Evolutionary conservation across 1,140 invertebrate genomes (phyloP), one percentile per base, ranked within the genome.

Genomic region (Drosophila kanapiae): DNA sequence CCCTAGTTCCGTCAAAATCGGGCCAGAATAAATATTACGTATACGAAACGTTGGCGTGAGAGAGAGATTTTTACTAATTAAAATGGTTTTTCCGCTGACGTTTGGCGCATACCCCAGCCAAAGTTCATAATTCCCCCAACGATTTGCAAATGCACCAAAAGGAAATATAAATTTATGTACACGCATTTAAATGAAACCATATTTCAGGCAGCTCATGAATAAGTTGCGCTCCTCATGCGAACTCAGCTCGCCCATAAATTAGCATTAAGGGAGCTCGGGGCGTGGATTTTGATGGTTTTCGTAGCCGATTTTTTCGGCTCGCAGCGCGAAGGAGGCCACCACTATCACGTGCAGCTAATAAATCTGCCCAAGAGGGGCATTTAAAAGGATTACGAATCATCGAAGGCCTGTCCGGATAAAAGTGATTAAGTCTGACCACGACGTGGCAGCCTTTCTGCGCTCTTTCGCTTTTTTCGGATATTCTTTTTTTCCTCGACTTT

Each of bases 271-370:
- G 74, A 75, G 69, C 78, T 85, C 43, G 64, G 84, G 80, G 77
- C 84, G 61, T 63, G 80, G 72, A 78, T 83, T 84, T 63, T 78
- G 45, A 57, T 58, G 59, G 53, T 80, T 60, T 68, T 71, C 48
- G 61, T 47, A 43, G 47, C 60, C 29, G 37, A 65, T 65, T 35
- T 31, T 38, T 48, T 40, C 14, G 51, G 33, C 23, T 63, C 31
- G 59, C 5, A 33, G 38, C 23, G 40, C 18, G 29, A 59, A 49
- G 67, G 67, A 49, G 40, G 62, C 53, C 78, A 65, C 45, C 78
- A 90, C 85, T 82, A 90, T 84, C 85, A 90, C 85, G 85, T 80
- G 81, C 85, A 78, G 85, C 85, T 90, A 82, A 88, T 88, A 88
- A 88, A 88, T 88, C 82, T 74, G 68, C 56, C 64, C 74, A 62